These are phyloP conservation scores for Calyptomena viridis DNA, from an alignment of 2,113 vertebrate genomes.

Conservation along the genomic window DNA sequence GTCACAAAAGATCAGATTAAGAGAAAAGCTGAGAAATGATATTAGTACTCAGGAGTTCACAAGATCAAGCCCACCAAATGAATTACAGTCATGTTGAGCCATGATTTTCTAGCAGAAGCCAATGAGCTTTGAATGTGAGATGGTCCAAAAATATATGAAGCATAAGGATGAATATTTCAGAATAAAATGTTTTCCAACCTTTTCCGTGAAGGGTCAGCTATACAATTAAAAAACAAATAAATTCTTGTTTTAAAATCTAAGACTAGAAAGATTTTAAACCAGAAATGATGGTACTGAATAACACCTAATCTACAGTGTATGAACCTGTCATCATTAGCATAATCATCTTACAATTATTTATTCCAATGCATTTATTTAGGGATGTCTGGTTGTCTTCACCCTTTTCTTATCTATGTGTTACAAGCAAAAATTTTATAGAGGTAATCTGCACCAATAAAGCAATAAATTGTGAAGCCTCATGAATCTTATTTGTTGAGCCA, in stretches of 20 bases:
- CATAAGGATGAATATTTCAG: conserved; percentile 20
- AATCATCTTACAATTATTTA: not conserved
- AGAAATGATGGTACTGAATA: not conserved
- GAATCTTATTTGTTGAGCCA: not conserved
- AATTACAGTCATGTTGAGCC: not conserved
- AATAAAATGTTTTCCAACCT: conserved; percentile 49
- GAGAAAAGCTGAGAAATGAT: not conserved
- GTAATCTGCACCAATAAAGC: not conserved
- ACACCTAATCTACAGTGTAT: not conserved
- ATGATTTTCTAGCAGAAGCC: conserved; percentile 24
- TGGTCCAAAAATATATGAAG: conserved; percentile 30
- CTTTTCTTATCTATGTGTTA: not conserved
- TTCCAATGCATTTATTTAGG: not conserved
- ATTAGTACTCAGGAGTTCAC: not conserved
- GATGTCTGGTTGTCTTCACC: not conserved
- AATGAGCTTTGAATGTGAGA: not conserved
- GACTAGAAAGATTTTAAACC: conserved; percentile 6
- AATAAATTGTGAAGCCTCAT: not conserved
- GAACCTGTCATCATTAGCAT: not conserved
- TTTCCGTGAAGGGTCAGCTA: conserved; percentile 6
- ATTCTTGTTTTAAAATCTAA: conserved; percentile 25
- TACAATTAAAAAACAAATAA: not conserved
- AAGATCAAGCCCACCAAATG: not conserved
- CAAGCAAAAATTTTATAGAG: not conserved
- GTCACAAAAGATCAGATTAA: not conserved